Conservation (phyloP, 2,888 invertebrate genomes). For the Serrognathus titanus region DNA sequence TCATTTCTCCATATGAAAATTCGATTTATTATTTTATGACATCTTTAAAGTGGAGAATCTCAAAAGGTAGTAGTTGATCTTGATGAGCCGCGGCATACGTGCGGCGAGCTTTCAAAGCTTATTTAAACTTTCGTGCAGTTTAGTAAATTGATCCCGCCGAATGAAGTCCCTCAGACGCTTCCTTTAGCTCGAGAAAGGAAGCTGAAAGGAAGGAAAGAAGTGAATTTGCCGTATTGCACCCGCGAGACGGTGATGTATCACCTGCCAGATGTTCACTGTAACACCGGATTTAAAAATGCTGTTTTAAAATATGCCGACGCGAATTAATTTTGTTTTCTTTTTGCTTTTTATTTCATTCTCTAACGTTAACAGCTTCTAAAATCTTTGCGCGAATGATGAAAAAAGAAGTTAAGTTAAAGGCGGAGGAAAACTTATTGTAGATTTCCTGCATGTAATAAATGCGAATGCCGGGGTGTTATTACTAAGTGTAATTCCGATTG, state of each 20-base stretch:
- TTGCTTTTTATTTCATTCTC: no score
- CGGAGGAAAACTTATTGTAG: no score
- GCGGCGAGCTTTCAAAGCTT: slow-evolving; percentile 5
- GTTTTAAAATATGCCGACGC: not conserved
- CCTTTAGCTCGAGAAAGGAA: slow-evolving; percentile 20
- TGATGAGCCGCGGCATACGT: not conserved
- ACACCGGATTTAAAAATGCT: slow-evolving; percentile 17
- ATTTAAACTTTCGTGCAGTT: slow-evolving; percentile 27
- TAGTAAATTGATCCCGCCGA: slow-evolving; percentile 27
- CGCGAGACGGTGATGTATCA: slow-evolving; percentile 24
- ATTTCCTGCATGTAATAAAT: slow-evolving; percentile 16
- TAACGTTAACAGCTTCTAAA: no score
- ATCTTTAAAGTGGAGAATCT: slow-evolving; percentile 24
- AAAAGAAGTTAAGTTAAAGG: no score
- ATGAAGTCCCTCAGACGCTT: slow-evolving; percentile 20
- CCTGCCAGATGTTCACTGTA: slow-evolving; percentile 19
- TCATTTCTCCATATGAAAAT: slow-evolving; percentile 28
- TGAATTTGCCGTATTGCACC: slow-evolving; percentile 22
- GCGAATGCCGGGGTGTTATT: slow-evolving; percentile 17
- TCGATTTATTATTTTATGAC: slow-evolving; percentile 30
- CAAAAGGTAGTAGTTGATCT: slow-evolving; percentile 3
- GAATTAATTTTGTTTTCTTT: no score
- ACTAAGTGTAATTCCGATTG: slow-evolving; percentile 21
- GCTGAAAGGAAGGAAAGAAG: slow-evolving; percentile 20
- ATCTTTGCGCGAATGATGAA: no score